Conservation (phyloP, 2,113 vertebrate genomes). For the Crotalus viridis region DNA sequence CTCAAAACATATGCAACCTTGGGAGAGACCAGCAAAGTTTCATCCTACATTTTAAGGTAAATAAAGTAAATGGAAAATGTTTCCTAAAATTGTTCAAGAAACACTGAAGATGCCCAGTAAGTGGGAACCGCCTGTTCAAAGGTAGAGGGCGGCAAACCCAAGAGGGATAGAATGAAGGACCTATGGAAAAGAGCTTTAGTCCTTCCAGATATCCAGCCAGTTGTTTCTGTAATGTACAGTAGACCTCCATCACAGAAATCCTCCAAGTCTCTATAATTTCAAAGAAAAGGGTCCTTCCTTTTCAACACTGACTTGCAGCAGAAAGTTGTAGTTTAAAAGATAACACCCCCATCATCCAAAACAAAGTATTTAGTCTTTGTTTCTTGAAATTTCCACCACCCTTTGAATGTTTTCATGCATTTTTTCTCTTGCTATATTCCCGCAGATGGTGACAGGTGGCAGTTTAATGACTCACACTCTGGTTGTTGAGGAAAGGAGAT, state of each 20-base stretch:
- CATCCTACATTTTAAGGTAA: background rate
- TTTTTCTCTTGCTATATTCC: constrained; percentile 26
- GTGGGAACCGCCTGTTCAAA: background rate
- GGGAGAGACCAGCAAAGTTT: background rate
- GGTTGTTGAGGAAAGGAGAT: constrained; percentile 14
- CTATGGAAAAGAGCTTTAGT: background rate
- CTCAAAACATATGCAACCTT: background rate
- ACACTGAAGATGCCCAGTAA: background rate
- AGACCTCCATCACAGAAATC: background rate
- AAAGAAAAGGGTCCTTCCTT: background rate
- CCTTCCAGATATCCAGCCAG: background rate
- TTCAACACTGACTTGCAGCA: background rate
- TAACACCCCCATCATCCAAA: background rate
- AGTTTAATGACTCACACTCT: constrained; percentile 44
- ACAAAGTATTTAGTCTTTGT: background rate
- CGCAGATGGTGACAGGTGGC: constrained; percentile 66
- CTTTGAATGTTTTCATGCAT: background rate
- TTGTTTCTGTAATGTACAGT: background rate
- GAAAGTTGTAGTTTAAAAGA: background rate
- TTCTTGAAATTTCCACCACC: background rate
- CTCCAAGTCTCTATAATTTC: background rate
- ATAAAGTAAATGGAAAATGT: background rate
- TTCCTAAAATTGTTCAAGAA: background rate
- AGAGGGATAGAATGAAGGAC: background rate
- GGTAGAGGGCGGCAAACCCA: background rate